These are phyloP conservation scores for Hippopotamus amphibius DNA, from an alignment of 2,113 vertebrate genomes.

Conservation along the genomic window DNA sequence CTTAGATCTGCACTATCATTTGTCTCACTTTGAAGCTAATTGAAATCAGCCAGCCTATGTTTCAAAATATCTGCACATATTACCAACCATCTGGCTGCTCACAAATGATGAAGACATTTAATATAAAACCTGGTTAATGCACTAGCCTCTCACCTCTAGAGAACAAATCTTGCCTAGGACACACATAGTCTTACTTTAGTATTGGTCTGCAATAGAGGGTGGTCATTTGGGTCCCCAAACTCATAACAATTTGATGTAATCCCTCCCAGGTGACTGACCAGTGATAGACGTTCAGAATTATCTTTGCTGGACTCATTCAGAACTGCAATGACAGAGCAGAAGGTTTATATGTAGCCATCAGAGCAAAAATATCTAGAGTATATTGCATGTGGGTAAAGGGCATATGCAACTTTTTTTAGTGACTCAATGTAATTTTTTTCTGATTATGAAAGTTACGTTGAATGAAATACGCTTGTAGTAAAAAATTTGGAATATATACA, in stretches of 20 bases:
- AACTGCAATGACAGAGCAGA: constrained; percentile 17
- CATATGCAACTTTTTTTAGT: neutral
- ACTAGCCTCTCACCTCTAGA: constrained; percentile 70
- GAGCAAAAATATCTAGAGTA: neutral
- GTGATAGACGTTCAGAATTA: constrained; percentile 3
- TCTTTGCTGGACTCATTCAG: neutral
- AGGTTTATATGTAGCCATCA: constrained; percentile 16
- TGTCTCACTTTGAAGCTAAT: constrained; percentile 85
- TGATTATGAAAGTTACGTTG: constrained; percentile 37
- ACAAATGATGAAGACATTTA: constrained; percentile 80
- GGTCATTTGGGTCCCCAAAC: constrained; percentile 45
- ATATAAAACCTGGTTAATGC: constrained; percentile 81
- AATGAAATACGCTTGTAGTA: constrained; percentile 22
- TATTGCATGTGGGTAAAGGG: neutral
- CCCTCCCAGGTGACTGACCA: constrained; percentile 37
- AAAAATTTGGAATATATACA: neutral
- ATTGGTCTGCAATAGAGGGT: constrained; percentile 57
- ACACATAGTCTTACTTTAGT: constrained; percentile 52
- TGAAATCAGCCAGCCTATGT: constrained; percentile 82
- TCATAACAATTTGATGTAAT: constrained; percentile 57
- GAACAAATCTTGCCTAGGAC: constrained; percentile 78
- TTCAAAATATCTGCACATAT: constrained; percentile 76
- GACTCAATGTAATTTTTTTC: constrained; percentile 1
- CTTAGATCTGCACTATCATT: constrained; percentile 72
- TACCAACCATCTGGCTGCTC: constrained; percentile 82